Conservation (phyloP, 23 tunicate genomes). For the Diplosoma virens region DNA sequence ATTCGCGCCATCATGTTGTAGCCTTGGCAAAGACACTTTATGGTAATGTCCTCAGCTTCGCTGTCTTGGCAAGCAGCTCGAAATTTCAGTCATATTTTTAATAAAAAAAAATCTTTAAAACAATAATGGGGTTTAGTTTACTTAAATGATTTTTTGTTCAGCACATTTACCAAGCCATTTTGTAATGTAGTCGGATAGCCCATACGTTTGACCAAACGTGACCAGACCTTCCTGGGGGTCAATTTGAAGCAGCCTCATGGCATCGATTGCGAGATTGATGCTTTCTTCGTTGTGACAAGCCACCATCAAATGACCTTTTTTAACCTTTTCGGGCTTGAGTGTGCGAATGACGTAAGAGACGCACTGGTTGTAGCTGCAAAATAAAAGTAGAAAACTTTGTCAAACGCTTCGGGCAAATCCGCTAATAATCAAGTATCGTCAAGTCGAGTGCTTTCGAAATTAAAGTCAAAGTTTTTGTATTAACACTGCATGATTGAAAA, state of each 20-base stretch:
- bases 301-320: slow-evolving; percentile 21
- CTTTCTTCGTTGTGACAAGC: slow-evolving; percentile 63
- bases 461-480: no score
- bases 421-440: no score
- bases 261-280: slow-evolving; percentile 6
- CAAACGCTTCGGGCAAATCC: background rate
- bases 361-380: slow-evolving; percentile 32
- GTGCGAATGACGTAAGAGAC: background rate
- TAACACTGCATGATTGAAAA: no score
- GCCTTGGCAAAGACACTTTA: no score
- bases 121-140: no score
- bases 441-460: no score
- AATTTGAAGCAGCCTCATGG: background rate
- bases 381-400: background rate
- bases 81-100: no score
- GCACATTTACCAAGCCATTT: slow-evolving; percentile 52
- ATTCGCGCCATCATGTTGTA: no score
- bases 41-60: no score
- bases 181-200: slow-evolving; percentile 63
- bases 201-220: slow-evolving; percentile 60
- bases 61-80: no score
- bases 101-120: no score
- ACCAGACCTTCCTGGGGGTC: background rate
- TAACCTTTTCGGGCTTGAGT: background rate
- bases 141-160: no score